Evolutionary conservation across 2,797 vertebrate species (phyloP).

Genomic region (Chaetodon trifasciatus): DNA sequence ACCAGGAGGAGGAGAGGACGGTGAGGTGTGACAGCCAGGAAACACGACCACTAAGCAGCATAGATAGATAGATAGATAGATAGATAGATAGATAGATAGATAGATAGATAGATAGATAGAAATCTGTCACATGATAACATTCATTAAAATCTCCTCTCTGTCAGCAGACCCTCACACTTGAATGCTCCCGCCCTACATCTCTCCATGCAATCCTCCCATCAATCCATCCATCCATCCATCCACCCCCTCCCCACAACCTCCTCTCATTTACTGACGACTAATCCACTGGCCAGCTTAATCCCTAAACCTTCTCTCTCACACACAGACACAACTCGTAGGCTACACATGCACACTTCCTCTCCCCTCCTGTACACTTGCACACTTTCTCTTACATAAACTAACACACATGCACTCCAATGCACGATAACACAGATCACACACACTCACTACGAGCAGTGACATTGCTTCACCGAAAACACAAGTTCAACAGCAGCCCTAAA

Average conservation of each 20-base stretch:
- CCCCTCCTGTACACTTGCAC: not conserved
- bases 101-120: not conserved
- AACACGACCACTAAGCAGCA: no score
- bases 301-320: constrained; percentile 66
- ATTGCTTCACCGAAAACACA: not conserved
- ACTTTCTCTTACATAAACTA: constrained; percentile 22
- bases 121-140: constrained; percentile 29
- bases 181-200: constrained; percentile 41
- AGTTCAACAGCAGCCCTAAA: not conserved
- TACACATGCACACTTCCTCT: constrained; percentile 4
- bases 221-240: constrained; percentile 1
- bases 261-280: constrained; percentile 80
- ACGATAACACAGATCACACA: not conserved
- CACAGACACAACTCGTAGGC: not conserved
- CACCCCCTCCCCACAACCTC: constrained; percentile 53
- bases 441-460: constrained; percentile 2
- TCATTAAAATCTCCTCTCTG: constrained; percentile 35
- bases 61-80: no score
- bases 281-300: constrained; percentile 82
- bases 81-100: no score
- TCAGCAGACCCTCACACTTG: constrained; percentile 33
- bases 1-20: no score
- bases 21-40: no score
- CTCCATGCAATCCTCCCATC: constrained; percentile 27
- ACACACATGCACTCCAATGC: not conserved